Base-by-base conservation (phyloP, 2,888 invertebrate genomes). In the Drosophila siamana region DNA sequence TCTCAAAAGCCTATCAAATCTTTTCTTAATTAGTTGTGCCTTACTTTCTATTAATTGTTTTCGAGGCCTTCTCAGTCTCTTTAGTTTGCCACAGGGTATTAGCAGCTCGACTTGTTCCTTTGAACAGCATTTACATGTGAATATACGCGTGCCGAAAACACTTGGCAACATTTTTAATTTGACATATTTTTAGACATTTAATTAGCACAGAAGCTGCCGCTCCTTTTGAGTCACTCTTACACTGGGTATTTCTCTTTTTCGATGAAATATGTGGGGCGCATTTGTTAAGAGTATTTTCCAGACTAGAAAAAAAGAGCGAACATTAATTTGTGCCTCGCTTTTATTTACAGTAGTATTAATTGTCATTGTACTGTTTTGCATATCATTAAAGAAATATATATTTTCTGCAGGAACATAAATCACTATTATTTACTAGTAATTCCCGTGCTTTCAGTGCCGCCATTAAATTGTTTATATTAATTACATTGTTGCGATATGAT, bases 171-270 rank as follows among this genome's bases (percentile, higher is more conserved):
- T 66, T 73, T 71, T 66, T 52, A 51, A 68, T 70, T 81, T 66
- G 30, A 15, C 59, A 64, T 63, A 41, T 61, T 67, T 72, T 63
- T 41, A 41, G 65, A 56, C 66, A 77, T 80, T 86, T 83, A 86
- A 88, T 77, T 80, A 72, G 72, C 36, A 40, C 28, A 11, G n/a
- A 38, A 26, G 1, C n/a, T 43, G 30, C 8, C 19, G 13, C 22
- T 5, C n/a, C 33, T 33, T 30, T 44, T 36, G n/a, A 26, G 13
- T 11, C 1, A n/a, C 22, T 9, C 9, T 56, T 4, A 0, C 36
- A 2, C 11, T 15, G 36, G 36, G 46, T 26, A 46, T 36, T 15
- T 36, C 3, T 2, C 36, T 28, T 56, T 4, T 38, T 0, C 24
- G 11, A 8, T 46, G 13, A 24, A 26, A 9, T 24, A 15, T 56